A percentile compares a stretch with the other conserved stretches of the same genome.
These are phyloP conservation scores for Cherax destructor DNA, from an alignment of 1,140 invertebrate genomes.

Conservation along the genomic window DNA sequence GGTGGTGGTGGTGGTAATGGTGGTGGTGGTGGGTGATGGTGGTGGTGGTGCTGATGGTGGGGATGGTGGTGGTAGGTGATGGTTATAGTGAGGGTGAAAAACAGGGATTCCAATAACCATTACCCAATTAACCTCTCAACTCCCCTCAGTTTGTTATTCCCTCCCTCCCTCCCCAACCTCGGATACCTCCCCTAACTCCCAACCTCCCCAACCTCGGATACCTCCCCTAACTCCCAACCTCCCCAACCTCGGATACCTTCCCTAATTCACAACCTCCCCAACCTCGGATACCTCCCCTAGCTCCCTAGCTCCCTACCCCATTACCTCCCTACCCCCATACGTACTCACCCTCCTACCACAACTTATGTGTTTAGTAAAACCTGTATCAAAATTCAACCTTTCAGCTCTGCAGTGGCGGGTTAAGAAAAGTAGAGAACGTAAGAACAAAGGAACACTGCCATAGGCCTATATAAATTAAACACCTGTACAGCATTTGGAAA, in stretches of 20 bases:
- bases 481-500: too few species aligned
- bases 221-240: background rate
- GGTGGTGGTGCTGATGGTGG: too few species aligned
- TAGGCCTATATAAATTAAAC: too few species aligned
- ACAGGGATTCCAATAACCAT: slow-evolving; percentile 17
- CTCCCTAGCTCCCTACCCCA: background rate
- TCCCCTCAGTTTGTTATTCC: slow-evolving; percentile 14
- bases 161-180: background rate
- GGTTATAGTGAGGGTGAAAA: background rate
- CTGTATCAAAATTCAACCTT: too few species aligned
- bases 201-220: too few species aligned
- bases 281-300: background rate
- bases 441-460: too few species aligned
- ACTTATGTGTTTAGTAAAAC: too few species aligned
- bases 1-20: too few species aligned
- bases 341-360: background rate
- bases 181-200: background rate
- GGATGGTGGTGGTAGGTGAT: background rate
- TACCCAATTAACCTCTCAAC: slow-evolving; percentile 18
- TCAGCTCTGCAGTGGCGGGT: too few species aligned
- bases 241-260: background rate
- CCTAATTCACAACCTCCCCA: background rate
- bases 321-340: background rate
- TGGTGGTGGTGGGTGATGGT: too few species aligned
- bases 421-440: too few species aligned